Evolutionary conservation across 2,113 vertebrate species (phyloP).

Genomic region (Cyprinus carpio): DNA sequence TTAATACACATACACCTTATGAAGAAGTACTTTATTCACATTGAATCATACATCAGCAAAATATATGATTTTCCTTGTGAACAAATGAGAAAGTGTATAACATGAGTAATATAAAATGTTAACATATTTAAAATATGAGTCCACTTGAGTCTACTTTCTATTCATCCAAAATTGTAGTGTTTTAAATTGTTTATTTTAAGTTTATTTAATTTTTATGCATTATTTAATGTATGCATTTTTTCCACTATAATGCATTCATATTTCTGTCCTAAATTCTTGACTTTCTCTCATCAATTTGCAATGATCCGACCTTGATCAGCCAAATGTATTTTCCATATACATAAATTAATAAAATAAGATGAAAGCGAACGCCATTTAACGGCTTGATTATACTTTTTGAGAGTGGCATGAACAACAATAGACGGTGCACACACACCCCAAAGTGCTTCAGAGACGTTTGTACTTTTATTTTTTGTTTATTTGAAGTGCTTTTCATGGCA

Average conservation of each 20-base stretch:
- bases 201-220: neutral
- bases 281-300: neutral
- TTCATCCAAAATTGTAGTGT: neutral
- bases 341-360: neutral
- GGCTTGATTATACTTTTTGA: neutral
- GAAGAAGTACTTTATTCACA: neutral
- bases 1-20: neutral
- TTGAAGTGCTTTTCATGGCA: neutral
- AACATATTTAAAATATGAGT: no score
- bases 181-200: neutral
- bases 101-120: neutral
- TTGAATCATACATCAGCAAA: neutral
- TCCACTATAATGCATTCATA: neutral
- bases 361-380: neutral
- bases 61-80: neutral
- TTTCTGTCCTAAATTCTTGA: neutral
- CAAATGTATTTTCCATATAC: neutral
- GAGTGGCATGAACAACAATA: neutral
- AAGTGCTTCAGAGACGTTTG: neutral
- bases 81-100: neutral
- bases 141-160: neutral
- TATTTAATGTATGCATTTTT: no score
- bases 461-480: neutral
- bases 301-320: neutral
- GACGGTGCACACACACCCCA: neutral